Evolutionary conservation across 2,113 vertebrate genomes (phyloP).

Genomic region (Rhombomys opimus): DNA sequence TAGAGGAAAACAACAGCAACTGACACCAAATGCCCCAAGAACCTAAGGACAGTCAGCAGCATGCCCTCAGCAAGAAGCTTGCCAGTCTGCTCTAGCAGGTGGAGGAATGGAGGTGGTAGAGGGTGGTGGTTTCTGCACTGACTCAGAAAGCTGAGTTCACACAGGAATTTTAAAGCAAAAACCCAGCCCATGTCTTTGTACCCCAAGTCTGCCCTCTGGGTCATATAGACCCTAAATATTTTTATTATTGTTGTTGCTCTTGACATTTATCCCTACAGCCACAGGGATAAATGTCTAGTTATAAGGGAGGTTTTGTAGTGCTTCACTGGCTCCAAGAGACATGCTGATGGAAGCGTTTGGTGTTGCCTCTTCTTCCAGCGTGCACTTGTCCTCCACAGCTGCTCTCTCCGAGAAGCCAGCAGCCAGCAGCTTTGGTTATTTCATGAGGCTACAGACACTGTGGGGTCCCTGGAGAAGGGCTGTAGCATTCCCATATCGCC

Average conservation of each 20-base stretch:
- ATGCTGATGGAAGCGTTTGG: too few relatives aligned
- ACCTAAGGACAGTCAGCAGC: neutral
- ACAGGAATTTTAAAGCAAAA: neutral
- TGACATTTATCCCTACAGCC: neutral
- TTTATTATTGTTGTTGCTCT: neutral
- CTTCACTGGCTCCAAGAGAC: neutral
- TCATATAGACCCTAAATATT: rapidly evolving
- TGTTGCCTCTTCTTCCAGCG: neutral
- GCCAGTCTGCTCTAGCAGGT: neutral
- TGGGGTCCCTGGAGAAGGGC: too few relatives aligned
- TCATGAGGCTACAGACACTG: neutral
- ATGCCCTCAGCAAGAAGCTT: neutral
- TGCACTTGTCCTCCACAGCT: rapidly evolving
- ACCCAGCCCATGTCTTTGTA: neutral
- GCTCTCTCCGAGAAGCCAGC: neutral
- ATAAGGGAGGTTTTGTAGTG: neutral
- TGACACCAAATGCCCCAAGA: neutral
- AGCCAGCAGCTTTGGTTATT: neutral
- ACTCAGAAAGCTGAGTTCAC: neutral
- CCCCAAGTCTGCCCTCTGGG: neutral
- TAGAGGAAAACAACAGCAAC: neutral
- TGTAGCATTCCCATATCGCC: rapidly evolving
- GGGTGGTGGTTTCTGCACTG: rapidly evolving
- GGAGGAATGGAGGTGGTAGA: neutral
- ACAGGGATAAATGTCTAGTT: neutral